Base-by-base conservation (phyloP, 2,797 vertebrate genomes). In the Microtus agrestis region DNA sequence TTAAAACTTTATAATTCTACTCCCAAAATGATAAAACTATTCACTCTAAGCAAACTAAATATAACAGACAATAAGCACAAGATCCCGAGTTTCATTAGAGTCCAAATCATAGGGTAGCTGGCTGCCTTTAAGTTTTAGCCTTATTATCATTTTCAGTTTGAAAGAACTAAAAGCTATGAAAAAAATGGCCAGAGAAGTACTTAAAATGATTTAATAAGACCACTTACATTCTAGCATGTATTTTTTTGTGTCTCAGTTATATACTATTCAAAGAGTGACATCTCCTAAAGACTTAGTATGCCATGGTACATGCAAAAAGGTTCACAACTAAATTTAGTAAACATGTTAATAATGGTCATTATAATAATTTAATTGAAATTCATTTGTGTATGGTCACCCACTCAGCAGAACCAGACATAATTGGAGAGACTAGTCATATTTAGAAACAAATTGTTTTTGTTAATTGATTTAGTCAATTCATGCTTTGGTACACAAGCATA, bases 1-100 rank as follows among this genome's bases (percentile, higher is more conserved):
- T 95, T 81, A 90, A 95, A 95, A 81, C 89, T 63, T 77, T 69
- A 86, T 82, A 87, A 51, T 76, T 54, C 14, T 23, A 61, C 77
- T 94, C 95, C 89, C 80, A 86, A 78, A 95, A 31, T 93, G 84
- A 82, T 95, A 61, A 95, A 95, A 90, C 37, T 81, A 87, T 56
- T 95, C 48, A 78, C 54, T 29, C 19, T 29, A 91, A 89, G 79
- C 9, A 59, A 23, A 86, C 34, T 95, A 91, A 95, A 92, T 95
- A 93, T 65, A 96, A 88, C 2, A 82, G 54, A 34, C 87, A 91
- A 37, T 34, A 65, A 93, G 84, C 91, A 91, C 15, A 3, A 25
- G 7, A 48, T 91, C 61, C 7, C 59, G 37, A 92, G 31, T n/a
- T 95, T 15, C 51, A 89, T 78, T 87, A 73, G 79, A 85, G 25